Base-by-base conservation (phyloP, 2,888 invertebrate species). In the Drosophila paucipuncta region DNA sequence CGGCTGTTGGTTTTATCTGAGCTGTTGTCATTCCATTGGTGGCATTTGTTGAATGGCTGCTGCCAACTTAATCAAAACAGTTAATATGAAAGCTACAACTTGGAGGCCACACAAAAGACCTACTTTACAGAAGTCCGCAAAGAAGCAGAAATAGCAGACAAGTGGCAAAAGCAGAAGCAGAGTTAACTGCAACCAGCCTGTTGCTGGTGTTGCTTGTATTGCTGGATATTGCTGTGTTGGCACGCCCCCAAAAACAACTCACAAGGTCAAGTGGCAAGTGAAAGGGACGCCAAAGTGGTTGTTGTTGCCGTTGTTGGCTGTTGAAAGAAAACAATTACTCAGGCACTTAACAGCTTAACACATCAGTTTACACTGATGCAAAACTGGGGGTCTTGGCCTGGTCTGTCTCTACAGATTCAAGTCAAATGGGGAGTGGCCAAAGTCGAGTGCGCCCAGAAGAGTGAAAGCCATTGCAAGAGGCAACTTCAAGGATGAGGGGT, bases 321-420 rank as follows among this genome's bases (percentile, higher is more conserved):
- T 43, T 86, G 88, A 91, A 92, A 90, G 91, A 92, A 92, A 91
- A 92, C 92, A 92, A 92, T 92, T 91, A 91, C 90, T 91, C 84
- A 80, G 86, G 80, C 91, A 92, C 91, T 92, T 91, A 92, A 90
- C 92, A 92, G 91, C 91, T 92, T 92, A 92, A 89, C 92, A 88
- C 87, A 89, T 90, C 89, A 89, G 76, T 84, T 82, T 84, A 66
- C 66, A 73, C 77, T 80, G 85, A 88, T 88, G 85, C 83, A 88
- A 77, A 88, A 82, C 80, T 69, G 74, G 68, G 68, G 53, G 70
- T 71, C 65, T 49, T 49, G 59, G 43, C 33, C 41, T 59, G 41
- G n/a, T 10, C n/a, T n/a, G 41, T 43, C 22, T 66, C 73, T 73
- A 25, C 60, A 65, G 53, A 65, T 69, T 68, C 76, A 79, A 25